phyloP scores from a whole-genome alignment of 2,797 vertebrate genomes.

The Platalea minor region DNA sequence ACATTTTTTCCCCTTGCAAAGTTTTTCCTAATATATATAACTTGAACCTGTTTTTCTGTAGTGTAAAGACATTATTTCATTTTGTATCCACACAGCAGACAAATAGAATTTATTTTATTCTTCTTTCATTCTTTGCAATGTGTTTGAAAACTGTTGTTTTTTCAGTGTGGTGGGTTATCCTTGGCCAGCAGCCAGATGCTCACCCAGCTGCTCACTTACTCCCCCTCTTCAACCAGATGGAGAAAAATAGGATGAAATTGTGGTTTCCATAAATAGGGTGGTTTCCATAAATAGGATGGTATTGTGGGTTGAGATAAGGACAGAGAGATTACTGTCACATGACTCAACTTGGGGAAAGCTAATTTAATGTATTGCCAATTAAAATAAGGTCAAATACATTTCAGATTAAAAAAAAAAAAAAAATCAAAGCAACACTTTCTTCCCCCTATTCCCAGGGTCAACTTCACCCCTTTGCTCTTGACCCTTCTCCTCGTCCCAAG shows the following conservation, averaged over 20 bases:
- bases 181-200: background rate
- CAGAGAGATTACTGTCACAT: background rate
- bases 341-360: background rate
- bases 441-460: background rate
- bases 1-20: background rate
- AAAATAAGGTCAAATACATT: background rate
- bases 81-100: background rate
- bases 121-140: background rate
- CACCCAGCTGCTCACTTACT: background rate
- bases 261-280: no score
- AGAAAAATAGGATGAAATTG: background rate
- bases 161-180: background rate
- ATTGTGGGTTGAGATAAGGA: background rate
- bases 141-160: background rate
- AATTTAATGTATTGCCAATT: background rate
- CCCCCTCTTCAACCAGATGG: background rate
- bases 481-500: background rate
- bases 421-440: background rate
- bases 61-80: background rate
- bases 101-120: background rate
- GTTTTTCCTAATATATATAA: background rate
- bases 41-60: background rate
- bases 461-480: background rate
- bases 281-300: background rate
- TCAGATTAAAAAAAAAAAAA: background rate